These are phyloP conservation scores for Diacarnus erythraeanus DNA, from an alignment of 37 sponge, comb jelly and placozoan species.

Conservation along the genomic window DNA sequence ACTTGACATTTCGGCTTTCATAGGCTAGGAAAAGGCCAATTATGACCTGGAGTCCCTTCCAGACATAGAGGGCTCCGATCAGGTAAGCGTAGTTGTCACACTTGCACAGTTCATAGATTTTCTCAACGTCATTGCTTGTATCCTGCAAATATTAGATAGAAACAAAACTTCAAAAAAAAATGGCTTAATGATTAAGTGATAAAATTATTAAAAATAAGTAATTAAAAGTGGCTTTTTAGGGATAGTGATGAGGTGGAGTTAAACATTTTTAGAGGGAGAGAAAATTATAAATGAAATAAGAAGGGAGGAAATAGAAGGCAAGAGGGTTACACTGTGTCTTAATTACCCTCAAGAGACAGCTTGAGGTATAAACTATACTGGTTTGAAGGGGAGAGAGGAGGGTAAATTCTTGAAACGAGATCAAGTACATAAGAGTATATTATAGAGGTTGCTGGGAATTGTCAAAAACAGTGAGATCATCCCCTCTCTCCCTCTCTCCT, in stretches of 20 bases:
- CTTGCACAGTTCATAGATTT: conserved; percentile 25
- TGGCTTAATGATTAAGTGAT: conserved; percentile 45
- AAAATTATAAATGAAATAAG: not conserved
- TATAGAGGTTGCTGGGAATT: too few species aligned
- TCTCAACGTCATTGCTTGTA: not conserved
- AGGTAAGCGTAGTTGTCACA: conserved; percentile 53
- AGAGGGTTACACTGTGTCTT: not conserved
- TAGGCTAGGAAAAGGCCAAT: conserved; percentile 85
- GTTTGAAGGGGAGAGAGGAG: too few species aligned
- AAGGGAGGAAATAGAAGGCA: not conserved
- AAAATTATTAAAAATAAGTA: conserved; percentile 45
- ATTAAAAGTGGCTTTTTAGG: conserved; percentile 38
- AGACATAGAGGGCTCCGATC: conserved; percentile 71
- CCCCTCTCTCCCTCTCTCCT: too few species aligned
- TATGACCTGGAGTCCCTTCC: conserved; percentile 68
- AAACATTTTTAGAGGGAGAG: too few species aligned
- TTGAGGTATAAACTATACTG: not conserved
- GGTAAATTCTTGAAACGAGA: too few species aligned
- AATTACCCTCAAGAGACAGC: not conserved
- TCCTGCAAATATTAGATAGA: too few species aligned
- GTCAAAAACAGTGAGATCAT: too few species aligned
- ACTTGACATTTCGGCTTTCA: conserved; percentile 84
- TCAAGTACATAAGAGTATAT: too few species aligned
- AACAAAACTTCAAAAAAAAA: conserved; percentile 52
- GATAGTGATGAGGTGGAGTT: conserved; percentile 14